A percentile compares a stretch with the other conserved stretches of the same genome.
Evolutionary conservation across 2,888 invertebrate genomes (phyloP).

Genomic region (Leucoma salicis): DNA sequence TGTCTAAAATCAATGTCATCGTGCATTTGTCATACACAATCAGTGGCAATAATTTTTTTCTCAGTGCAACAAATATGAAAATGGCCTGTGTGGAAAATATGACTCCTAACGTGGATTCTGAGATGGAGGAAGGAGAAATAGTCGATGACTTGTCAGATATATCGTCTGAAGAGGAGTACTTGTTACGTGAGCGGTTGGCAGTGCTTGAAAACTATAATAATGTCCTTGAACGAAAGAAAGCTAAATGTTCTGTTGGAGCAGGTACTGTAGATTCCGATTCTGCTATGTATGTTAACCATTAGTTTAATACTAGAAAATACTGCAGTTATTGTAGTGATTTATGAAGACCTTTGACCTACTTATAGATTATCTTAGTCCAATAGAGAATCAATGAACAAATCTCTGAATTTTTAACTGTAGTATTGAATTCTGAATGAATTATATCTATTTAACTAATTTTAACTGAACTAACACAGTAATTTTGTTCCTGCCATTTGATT

Average conservation of each 20-base stretch:
- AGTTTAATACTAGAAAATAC: too few species aligned
- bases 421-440: too few species aligned
- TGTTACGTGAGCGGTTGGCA: constrained; percentile 67
- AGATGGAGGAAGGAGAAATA: constrained; percentile 78
- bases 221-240: constrained; percentile 74
- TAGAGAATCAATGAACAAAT: too few species aligned
- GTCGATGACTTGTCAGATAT: constrained; percentile 74
- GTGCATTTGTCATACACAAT: not conserved
- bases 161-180: constrained; percentile 74
- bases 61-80: constrained; percentile 7
- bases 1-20: not conserved
- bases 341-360: too few species aligned
- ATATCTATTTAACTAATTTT: too few species aligned
- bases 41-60: too few species aligned
- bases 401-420: too few species aligned
- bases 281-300: not conserved
- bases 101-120: constrained; percentile 57
- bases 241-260: constrained; percentile 52
- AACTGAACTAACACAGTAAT: too few species aligned
- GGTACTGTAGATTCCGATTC: constrained; percentile 40
- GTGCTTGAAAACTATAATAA: constrained; percentile 75
- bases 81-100: constrained; percentile 61
- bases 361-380: too few species aligned
- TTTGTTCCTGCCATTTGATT: too few species aligned
- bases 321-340: too few species aligned